Base-by-base conservation (phyloP, 2,888 invertebrate species). In the Malachius bipustulatus region DNA sequence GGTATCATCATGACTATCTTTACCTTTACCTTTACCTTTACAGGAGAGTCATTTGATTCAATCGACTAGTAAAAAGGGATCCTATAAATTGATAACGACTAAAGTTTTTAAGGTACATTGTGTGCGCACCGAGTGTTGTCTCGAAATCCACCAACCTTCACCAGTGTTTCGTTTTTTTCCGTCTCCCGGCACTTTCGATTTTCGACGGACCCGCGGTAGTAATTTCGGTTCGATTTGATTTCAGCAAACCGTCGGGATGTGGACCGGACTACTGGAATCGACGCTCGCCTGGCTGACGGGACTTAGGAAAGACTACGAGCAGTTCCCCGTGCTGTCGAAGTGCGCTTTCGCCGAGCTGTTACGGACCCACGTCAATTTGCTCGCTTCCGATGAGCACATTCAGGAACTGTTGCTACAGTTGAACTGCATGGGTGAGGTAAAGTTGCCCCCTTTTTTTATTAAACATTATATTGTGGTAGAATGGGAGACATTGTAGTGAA, bases 381-480 rank as follows among this genome's bases (percentile, higher is more conserved):
- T 79, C 36, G 73, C 75, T 4, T 71, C 72, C 11, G 73, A 76
- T 47, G 70, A 71, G 14, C 75, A 78, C 52, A 66, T 77, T 47
- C 63, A 67, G 36, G 70, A 75, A 49, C 56, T 78, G 15, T 64
- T 77, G 24, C 67, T 70, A 43, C 76, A 77, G 51, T 60, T 79
- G 34, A 73, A 75, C 51, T 58, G 70, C 13, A 70, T 75, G 60
- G 77, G 77, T 45, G 77, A 77, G 63, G 75, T 75, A 50, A 34
- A 41, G n/a, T n/a, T n/a, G n/a, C 42, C 15, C 27, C 11, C n/a
- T n/a, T n/a, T n/a, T n/a, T n/a, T n/a, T n/a, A n/a, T n/a, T n/a
- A n/a, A n/a, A n/a, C 8, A n/a, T 9, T 24, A n/a, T n/a, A n/a
- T n/a, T n/a, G n/a, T n/a, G n/a, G n/a, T n/a, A n/a, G n/a, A n/a